Evolutionary conservation across 2,888 invertebrate species (phyloP).

Genomic region (Stratiomys singularior): DNA sequence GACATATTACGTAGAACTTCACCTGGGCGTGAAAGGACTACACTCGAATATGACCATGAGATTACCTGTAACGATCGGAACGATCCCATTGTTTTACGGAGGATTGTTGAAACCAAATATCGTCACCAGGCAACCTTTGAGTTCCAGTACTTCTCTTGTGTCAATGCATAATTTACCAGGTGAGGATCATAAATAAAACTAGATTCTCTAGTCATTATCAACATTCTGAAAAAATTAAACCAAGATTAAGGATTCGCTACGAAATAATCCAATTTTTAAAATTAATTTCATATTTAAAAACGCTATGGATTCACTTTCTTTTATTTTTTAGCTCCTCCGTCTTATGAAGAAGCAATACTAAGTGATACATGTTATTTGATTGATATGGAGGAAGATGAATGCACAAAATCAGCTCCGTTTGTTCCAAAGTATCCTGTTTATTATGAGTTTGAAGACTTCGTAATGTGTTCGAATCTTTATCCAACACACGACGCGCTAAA

Average conservation of each 20-base stretch:
- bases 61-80: conserved; percentile 74
- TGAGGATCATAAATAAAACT: background rate
- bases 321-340: conserved; percentile 34
- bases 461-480: background rate
- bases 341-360: conserved; percentile 34
- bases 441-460: conserved; percentile 30
- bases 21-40: conserved; percentile 64
- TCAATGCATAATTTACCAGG: conserved; percentile 9
- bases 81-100: conserved; percentile 69
- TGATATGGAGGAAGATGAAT: background rate
- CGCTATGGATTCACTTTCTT: too few relatives aligned
- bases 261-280: too few relatives aligned
- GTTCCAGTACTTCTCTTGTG: background rate
- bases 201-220: too few relatives aligned
- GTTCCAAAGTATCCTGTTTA: conserved; percentile 43
- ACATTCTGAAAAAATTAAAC: too few relatives aligned
- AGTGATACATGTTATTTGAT: background rate
- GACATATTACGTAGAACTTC: conserved; percentile 73
- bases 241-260: too few relatives aligned
- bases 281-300: too few relatives aligned
- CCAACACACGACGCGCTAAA: conserved; percentile 3
- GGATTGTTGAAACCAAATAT: background rate
- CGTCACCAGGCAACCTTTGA: background rate
- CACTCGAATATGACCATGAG: conserved; percentile 70
- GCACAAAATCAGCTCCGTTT: background rate